These are phyloP conservation scores for Dinomys branickii DNA, from an alignment of 2,113 vertebrate genomes.

Conservation along the genomic window DNA sequence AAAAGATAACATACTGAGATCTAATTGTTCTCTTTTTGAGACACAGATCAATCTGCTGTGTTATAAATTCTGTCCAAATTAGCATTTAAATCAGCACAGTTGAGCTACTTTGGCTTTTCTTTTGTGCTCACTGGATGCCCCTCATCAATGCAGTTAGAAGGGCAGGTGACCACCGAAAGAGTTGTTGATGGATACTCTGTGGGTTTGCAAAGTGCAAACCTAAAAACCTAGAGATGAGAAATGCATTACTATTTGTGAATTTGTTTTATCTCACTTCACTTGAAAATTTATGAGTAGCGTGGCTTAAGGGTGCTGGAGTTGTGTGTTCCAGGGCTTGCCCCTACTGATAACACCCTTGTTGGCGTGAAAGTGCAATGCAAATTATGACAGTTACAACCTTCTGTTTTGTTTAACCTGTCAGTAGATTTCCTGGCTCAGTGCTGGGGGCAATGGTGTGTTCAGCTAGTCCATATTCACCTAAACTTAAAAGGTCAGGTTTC, in stretches of 20 bases:
- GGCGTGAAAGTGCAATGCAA: slow-evolving; percentile 93
- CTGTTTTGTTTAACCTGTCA: slow-evolving; percentile 95
- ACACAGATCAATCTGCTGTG: not conserved
- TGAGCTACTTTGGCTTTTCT: slow-evolving; percentile 66
- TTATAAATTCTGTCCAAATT: slow-evolving; percentile 62
- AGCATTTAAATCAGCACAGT: not conserved
- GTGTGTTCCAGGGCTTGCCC: slow-evolving; percentile 93
- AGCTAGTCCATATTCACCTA: slow-evolving; percentile 91
- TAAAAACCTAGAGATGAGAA: slow-evolving; percentile 84
- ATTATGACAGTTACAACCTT: slow-evolving; percentile 95
- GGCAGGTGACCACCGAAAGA: slow-evolving; percentile 52
- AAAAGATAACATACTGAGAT: slow-evolving; percentile 57
- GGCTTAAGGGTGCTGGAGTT: slow-evolving; percentile 88
- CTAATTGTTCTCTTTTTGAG: slow-evolving; percentile 63
- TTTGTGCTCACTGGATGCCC: slow-evolving; percentile 29
- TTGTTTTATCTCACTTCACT: slow-evolving; percentile 91
- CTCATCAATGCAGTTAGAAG: slow-evolving; percentile 48
- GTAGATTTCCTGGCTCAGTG: slow-evolving; percentile 92
- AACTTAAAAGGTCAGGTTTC: slow-evolving; percentile 92
- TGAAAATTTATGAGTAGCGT: slow-evolving; percentile 91
- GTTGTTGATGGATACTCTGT: slow-evolving; percentile 74
- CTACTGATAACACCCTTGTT: slow-evolving; percentile 93
- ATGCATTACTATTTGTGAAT: slow-evolving; percentile 86
- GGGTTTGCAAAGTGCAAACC: slow-evolving; percentile 82
- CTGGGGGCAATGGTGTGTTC: slow-evolving; percentile 90